Evolutionary conservation across 2,113 vertebrate genomes (phyloP), one percentile per base, ranked within the genome.

Genomic region (mouse (Mus musculus)): DNA sequence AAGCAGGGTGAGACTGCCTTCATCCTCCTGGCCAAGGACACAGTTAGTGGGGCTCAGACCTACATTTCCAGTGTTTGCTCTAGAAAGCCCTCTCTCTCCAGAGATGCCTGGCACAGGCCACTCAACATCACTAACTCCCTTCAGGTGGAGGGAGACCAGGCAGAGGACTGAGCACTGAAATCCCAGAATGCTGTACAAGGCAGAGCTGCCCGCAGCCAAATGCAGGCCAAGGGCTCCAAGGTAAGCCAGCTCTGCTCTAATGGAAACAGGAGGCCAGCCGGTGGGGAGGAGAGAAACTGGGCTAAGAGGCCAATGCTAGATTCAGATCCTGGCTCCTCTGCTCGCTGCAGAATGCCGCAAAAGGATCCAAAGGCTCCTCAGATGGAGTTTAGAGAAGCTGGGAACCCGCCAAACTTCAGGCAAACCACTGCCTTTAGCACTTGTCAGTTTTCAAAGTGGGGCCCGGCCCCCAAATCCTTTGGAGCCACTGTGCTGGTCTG

Each of bases 201-300:
- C 63, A 89, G 65, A 96, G 91, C 91, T 93, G 89, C 93, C 54
- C 0, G 0, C 52, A 96, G 94, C n/a, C 4, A 91, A 97, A 96
- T 97, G 72, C 91, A 96, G 97, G 97, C 95, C 97, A 97, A 97
- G 87, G 94, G 84, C 96, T 97, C 93, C 93, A 88, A 96, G 97
- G 91, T 96, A 97, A 97, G 97, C 95, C 97, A 97, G 94, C 63
- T 80, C 89, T 72, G 78, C 56, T 89, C 87, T 52, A 63, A 69
- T 5, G 59, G n/a, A 96, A 94, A 42, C 82, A 73, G 94, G 97
- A 93, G 93, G 89, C 72, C 42, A 87, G 95, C 72, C 56, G 88
- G 30, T 11, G 19, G 93, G 78, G 73, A 75, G 80, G 80, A 73
- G 26, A 42, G 10, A 93, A 92, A 96, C 28, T n/a, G 95, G 89